Evolutionary conservation across 2,888 invertebrate species (phyloP), one percentile per base, ranked within the genome.

Genomic region (Napeogenes inachia): DNA sequence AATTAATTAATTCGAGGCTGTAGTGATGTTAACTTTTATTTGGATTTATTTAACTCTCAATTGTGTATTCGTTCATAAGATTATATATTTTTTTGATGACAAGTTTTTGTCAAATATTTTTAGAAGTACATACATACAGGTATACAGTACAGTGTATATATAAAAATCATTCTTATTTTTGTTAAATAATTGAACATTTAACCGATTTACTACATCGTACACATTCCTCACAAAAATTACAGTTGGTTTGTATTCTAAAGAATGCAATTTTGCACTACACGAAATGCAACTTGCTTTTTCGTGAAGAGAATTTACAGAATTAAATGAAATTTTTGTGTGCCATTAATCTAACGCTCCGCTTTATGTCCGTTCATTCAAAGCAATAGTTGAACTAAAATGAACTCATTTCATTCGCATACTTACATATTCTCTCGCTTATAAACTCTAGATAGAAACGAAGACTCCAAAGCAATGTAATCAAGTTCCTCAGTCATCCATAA

Each of bases 401-500:
- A 45, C 42, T 46, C 30, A 62, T 60, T 59, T 54, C 60, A 60
- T 45, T 42, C 47, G 53, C 46, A 57, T 47, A 57, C 57, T 54
- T 35, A 56, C 57, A 46, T 57, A 55, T 57, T 56, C 45, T 57
- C 45, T 45, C 62, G 54, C 42, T 59, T 63, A 64, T 63, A 68
- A 70, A 64, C 70, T 67, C 68, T 70, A 72, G 71, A 71, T 71
- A 69, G 66, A 71, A 71, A 70, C 67, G 67, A 68, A 68, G 68
- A 62, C 59, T 71, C 65, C 68, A 73, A 68, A 71, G 73, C 74
- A 70, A 76, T 68, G 79, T 76, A 84, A 84, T 82, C 77, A 82
- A 74, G 76, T 77, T 69, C 75, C 71, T 70, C 75, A 74, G 73
- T 74, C 75, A 73, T 74, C 79, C 77, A 80, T 80, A 81, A 81